Base-by-base conservation (phyloP, 2,888 invertebrate genomes). In the Euspilapteryx auroguttella region DNA sequence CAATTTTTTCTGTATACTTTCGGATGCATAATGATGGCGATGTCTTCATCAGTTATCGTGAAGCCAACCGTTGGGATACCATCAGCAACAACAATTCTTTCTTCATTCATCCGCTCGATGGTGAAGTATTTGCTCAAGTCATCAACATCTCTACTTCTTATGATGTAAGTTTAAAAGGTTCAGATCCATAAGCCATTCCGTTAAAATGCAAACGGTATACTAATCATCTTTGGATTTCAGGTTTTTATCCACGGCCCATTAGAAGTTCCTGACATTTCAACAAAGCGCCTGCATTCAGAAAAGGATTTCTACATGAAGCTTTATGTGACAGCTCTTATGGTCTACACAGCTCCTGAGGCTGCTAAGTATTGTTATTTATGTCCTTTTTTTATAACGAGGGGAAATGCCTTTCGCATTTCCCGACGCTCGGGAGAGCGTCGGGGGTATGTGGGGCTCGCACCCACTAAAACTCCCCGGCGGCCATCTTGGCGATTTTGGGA, bases 81-180 rank as follows among this genome's bases (percentile, higher is more conserved):
- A 37, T 80, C 2, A 39, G 62, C 11, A 40, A 54, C 4, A 47
- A 56, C 24, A 71, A 69, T 30, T 80, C 62, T 0, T 63, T 83
- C 24, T 78, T 66, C 21, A 81, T 87, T 1, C 86, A 85, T 57
- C 86, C 86, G 0, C 45, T 87, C 6, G 86, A 87, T 42, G 87
- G 87, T 0, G 86, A 87, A 57, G 82, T 86, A n/a, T 86, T 86
- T 49, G 82, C 83, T 1, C 85, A 86, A 55, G 69, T 86, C n/a
- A 80, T 85, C 31, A 85, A 86, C 41, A 65, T 87, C 42, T 82
- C 85, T 0, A 79, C 81, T 1, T 75, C 81, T 7, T 86, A 84
- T 43, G 69, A 79, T 46, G 86, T 86, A 44, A 78, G 78, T 49
- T 44, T n/a, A n/a, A n/a, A n/a, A n/a, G n/a, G n/a, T n/a, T n/a